phyloP scores from a whole-genome alignment of 2,113 vertebrate species.

The Bos javanicus region DNA sequence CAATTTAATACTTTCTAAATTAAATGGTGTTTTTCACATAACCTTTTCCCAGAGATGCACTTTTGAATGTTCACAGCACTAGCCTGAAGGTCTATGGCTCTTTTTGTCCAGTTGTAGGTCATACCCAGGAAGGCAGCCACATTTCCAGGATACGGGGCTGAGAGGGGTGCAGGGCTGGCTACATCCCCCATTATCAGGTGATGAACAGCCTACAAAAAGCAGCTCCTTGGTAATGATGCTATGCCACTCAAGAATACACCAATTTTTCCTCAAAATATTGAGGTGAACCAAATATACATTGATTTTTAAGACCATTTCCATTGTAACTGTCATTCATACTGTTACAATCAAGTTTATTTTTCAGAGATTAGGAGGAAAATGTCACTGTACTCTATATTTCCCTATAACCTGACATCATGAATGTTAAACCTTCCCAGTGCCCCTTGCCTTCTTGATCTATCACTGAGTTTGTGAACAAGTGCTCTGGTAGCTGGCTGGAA shows the following conservation, averaged over 20 bases:
- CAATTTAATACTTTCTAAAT: neutral
- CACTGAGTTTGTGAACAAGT: neutral
- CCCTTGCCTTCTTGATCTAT: neutral
- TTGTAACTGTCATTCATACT: neutral
- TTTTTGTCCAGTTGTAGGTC: slow-evolving; percentile 86
- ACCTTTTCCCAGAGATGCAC: neutral
- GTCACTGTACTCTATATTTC: neutral
- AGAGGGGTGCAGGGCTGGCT: slow-evolving; percentile 89
- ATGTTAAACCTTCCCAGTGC: neutral
- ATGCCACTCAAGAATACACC: neutral
- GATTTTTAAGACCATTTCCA: neutral
- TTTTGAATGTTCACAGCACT: slow-evolving; percentile 58
- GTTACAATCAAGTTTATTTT: neutral
- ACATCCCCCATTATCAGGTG: slow-evolving; percentile 91
- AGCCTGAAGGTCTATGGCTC: slow-evolving; percentile 87
- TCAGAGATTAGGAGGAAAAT: neutral
- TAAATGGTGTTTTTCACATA: neutral
- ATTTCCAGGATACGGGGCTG: slow-evolving; percentile 86
- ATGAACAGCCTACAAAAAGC: slow-evolving; percentile 87
- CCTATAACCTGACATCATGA: neutral
- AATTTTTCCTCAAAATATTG: neutral
- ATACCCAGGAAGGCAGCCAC: slow-evolving; percentile 90
- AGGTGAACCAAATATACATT: neutral
- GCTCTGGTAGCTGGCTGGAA: neutral
- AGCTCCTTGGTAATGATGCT: neutral